Base-by-base conservation (phyloP, 2,888 invertebrate genomes). In the Diaperis boleti region DNA sequence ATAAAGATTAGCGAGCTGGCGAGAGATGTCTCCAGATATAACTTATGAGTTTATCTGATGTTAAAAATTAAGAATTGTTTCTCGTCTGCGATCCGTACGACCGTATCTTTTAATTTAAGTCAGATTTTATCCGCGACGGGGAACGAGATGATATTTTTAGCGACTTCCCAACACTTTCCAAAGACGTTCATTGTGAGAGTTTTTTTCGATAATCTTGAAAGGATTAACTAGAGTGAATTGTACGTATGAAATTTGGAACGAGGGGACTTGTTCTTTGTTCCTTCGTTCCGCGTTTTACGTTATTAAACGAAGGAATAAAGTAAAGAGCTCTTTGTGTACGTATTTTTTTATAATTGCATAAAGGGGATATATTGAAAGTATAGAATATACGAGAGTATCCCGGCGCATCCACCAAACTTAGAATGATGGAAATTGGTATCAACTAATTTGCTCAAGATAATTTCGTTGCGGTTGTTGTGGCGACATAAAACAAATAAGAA, bases 21-120 rank as follows among this genome's bases (percentile, higher is more conserved):
- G 59, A 69, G 66, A 69, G 61, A 69, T 70, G 69, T 72, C 72
- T 60, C 65, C 50, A 59, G 68, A 67, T 70, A 71, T 70, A 69
- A 74, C 67, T 70, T 71, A 74, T 69, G 69, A 65, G 61, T 64
- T 70, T 69, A 69, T 71, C 67, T 66, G 67, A 65, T 66, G 64
- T 52, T 65, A 49, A 62, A 69, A 72, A 72, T 74, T 72, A 72
- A 71, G 70, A 71, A 71, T 70, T 70, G 68, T 70, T 67, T 67
- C 69, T 62, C 62, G 59, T 62, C 62, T 57, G 33, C 44, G 33
- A 62, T 62, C 59, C 64, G 31, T 13, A 54, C 44, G 49, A 42
- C 62, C 72, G 64, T 72, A 72, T 72, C 70, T 73, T 71, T 72
- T 73, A 71, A 71, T 73, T 70, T 70, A 64, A 68, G 70, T 69